Base-by-base conservation (phyloP, 2,797 vertebrate species). In the Sitta carolinensis region DNA sequence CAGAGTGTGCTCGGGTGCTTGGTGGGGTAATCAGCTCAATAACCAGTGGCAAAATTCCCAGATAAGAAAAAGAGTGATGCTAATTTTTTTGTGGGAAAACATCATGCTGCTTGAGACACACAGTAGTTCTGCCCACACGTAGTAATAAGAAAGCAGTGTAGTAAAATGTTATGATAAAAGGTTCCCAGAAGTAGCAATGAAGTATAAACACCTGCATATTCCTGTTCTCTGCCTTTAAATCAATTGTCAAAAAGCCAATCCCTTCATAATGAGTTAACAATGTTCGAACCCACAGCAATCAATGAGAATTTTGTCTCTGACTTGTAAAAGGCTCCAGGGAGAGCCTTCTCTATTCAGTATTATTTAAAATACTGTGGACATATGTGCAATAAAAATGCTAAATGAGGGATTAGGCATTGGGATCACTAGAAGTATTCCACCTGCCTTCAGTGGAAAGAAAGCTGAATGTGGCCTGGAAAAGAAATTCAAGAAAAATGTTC, bases 111-210 rank as follows among this genome's bases (percentile, higher is more conserved):
- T 89, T 73, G 30, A 95, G 32, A 22, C 29, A 79, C 32, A 42
- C 25, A 40, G 29, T 77, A 73, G 50, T 85, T 91, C 80, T 93
- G 73, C 82, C 82, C 79, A 90, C 74, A 67, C 48, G 75, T 67
- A 68, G 67, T 64, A 87, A 80, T 84, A 77, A 90, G 64, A 89
- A 83, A 80, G 34, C 38, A 64, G 32, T 57, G 47, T 68, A 89
- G 59, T 89, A 87, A 95, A 95, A 94, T 77, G 2, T 54, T 93
- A 87, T 84, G 52, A 47, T 81, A 91, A 89, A 70, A 66, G 6
- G 34, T 84, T 75, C 58, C 91, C 61, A 68, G 74, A 89, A 68
- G 47, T 47, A 74, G 18, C n/a, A 77, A 14, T 68, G 68, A 80
- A 51, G 26, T 47, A 45, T 52, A 84, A 93, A 34, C 51, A 84